These are phyloP conservation scores for Phyllotreta cruciferae DNA, from an alignment of 2,888 invertebrate species.

Conservation along the genomic window DNA sequence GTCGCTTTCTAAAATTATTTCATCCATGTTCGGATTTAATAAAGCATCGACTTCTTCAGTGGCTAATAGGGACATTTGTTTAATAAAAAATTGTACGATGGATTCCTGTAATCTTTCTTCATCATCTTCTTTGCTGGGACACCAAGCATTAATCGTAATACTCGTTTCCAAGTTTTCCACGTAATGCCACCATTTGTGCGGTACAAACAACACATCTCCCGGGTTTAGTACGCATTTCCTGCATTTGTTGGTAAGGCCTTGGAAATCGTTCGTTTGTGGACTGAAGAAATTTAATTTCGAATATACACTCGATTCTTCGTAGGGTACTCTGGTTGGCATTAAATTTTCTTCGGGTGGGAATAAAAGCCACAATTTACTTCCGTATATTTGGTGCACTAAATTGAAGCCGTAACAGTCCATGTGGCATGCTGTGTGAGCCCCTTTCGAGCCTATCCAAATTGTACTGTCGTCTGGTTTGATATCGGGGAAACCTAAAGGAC, in stretches of 20 bases:
- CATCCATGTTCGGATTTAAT: constrained; percentile 74
- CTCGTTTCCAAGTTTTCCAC: constrained; percentile 83
- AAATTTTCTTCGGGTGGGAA: constrained; percentile 82
- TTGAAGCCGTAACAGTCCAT: constrained; percentile 95
- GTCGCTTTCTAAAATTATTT: constrained; percentile 38
- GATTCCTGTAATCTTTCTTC: constrained; percentile 67
- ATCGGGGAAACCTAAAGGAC: constrained; percentile 74
- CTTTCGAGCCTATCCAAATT: constrained; percentile 86
- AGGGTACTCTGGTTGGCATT: constrained; percentile 86
- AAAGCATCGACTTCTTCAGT: constrained; percentile 62
- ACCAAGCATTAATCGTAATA: constrained; percentile 72
- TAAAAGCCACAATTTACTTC: constrained; percentile 92
- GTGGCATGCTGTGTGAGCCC: constrained; percentile 93
- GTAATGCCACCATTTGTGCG: constrained; percentile 97
- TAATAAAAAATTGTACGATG: constrained; percentile 71
- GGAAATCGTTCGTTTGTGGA: constrained; percentile 64
- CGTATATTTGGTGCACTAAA: constrained; percentile 86
- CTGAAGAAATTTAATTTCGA: constrained; percentile 82
- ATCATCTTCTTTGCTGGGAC: constrained; percentile 69
- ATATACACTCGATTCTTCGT: constrained; percentile 95
- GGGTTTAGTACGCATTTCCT: constrained; percentile 73
- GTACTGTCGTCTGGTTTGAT: constrained; percentile 74
- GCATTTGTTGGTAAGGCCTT: constrained; percentile 53
- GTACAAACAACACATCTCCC: constrained; percentile 89
- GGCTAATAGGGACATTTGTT: constrained; percentile 67